Base-by-base conservation (phyloP, 2,797 vertebrate genomes). In the Holocentrus rufus region DNA sequence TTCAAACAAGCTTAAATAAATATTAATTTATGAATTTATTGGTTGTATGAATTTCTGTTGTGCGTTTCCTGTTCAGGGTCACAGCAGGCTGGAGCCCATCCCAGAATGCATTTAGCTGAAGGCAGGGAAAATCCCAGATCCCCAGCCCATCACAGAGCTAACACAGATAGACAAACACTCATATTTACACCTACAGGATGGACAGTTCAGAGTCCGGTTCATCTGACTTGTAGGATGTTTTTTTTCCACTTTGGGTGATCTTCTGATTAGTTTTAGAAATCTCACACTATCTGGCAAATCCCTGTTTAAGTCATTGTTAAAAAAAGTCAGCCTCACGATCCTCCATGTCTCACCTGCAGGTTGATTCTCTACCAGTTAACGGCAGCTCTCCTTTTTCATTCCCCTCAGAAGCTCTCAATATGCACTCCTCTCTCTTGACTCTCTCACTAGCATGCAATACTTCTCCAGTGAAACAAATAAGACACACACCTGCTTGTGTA, bases 391-490 rank as follows among this genome's bases (percentile, higher is more conserved):
- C 22, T 13, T 76, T 80, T 79, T 81, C 22, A 53, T 78, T 58
- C 53, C 22, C 25, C 31, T 73, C 30, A 56, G 53, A 52, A 62
- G 64, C 67, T 60, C 54, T 66, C 36, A 30, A 73, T 49, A 67
- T 27, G 46, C 60, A 25, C 25, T 71, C 63, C 4, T 81, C 75
- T 56, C 17, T 87, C 80, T 76, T 42, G 22, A 59, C 69, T 54
- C 47, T 42, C 66, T 74, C 80, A 86, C 90, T 85, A 88, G 59
- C 79, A 83, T 10, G 0, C 54, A 68, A 69, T 71, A 73, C 53
- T 79, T 69, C 65, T 83, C 22, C 9, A 25, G 20, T 57, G 61
- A 79, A 82, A 82, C 77, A 85, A 85, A 83, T 81, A 72, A 77
- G 59, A 86, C 52, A 59, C 27, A 23, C 58, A 60, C 57, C 30